Base-by-base conservation (phyloP, 1,140 invertebrate genomes). In the Rhopalosiphum maidis region DNA sequence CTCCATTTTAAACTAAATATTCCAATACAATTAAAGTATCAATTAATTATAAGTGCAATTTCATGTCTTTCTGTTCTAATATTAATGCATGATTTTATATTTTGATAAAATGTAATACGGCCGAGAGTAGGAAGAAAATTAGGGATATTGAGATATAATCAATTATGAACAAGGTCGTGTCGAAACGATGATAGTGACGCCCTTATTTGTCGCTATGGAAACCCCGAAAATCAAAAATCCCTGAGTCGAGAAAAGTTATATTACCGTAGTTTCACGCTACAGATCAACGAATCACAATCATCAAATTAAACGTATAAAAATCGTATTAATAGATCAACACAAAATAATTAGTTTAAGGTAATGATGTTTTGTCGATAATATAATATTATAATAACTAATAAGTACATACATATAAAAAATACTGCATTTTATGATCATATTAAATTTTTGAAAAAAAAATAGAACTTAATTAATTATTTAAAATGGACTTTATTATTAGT, bases 201-300 rank as follows among this genome's bases (percentile, higher is more conserved):
- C 89, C 54, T 60, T 25, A 90, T 55, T 90, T 90, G 89, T 90
- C 55, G 55, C 89, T 68, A 90, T 90, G 89, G 89, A 68, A 25
- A 90, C 51, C 37, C 89, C 37, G 37, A 90, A 68, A 90, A n/a
- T 60, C 43, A 90, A 90, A 90, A 54, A 54, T 90, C 41, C 37
- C 37, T 1, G 37, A 68, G 54, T 60, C 25, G 37, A 68, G 54
- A 5, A 68, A 68, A 68, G 55, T 30, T 41, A 5, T 68, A 43
- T 43, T 41, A 25, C 11, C 25, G 54, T 68, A 90, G 89, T 90
- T 15, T 60, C 25, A 43, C 89, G 15, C 23, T 43, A 68, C 54
- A 90, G 89, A 90, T 68, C 89, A 60, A 90, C 54, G 89, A 68
- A 68, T 48, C 30, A 90, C 30, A 90, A 21, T 41, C 23, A 68